These are phyloP conservation scores for Gallinago nigripennis DNA, from an alignment of 2,797 vertebrate genomes.

Conservation along the genomic window DNA sequence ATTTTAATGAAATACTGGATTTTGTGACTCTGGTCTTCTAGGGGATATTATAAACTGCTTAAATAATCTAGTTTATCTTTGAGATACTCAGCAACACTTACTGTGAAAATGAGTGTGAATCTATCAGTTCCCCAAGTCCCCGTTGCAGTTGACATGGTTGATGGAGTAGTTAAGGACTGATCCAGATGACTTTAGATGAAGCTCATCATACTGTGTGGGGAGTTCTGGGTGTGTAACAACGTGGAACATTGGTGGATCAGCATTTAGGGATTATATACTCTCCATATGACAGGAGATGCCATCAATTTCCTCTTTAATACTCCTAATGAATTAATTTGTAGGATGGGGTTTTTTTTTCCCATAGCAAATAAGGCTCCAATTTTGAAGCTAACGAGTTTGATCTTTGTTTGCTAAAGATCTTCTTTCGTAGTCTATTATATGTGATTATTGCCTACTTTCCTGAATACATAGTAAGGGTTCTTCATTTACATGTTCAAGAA, in stretches of 20 bases:
- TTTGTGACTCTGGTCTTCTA: neutral
- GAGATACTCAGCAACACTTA: neutral
- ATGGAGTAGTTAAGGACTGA: neutral
- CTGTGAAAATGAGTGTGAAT: neutral
- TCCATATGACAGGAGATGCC: neutral
- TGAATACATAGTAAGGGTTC: neutral
- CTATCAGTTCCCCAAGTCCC: neutral
- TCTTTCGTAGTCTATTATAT: neutral
- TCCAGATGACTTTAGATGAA: neutral
- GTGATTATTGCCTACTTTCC: neutral
- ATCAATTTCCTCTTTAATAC: neutral
- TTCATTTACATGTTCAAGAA: neutral
- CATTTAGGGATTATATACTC: neutral
- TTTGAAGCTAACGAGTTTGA: neutral
- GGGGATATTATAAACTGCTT: neutral
- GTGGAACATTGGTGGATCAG: neutral
- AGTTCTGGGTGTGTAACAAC: neutral
- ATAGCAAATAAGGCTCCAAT: neutral
- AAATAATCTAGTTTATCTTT: neutral
- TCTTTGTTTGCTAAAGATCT: neutral
- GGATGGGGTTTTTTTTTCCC: neutral
- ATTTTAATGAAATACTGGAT: neutral
- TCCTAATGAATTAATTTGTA: neutral
- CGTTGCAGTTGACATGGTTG: fast-evolving
- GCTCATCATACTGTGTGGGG: fast-evolving